Evolutionary conservation across 1,140 invertebrate genomes (phyloP), one percentile per base, ranked within the genome.

Genomic region (Drosophila gunungcola): DNA sequence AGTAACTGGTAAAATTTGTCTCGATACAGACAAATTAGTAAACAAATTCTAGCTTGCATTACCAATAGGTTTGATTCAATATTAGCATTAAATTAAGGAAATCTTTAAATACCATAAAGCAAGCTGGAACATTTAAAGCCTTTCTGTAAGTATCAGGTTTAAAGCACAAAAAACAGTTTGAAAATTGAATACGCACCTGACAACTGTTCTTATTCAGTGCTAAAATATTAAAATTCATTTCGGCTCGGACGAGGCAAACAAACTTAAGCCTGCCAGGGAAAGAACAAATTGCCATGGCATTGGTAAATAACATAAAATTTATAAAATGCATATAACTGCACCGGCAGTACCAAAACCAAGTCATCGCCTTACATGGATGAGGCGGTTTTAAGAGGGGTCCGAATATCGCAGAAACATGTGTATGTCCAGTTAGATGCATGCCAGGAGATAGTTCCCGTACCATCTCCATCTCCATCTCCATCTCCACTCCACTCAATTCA

Each of bases 261-360:
- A 39, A 45, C 52, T 39, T 5, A 3, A 3, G 39, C 34, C 39
- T 10, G n/a, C 11, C 32, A 25, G 41, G 25, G 12, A 41, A 53
- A 42, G 16, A 21, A 25, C 48, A 27, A 54, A 62, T 46, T 51
- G 11, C 34, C 16, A 36, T 16, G 25, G 12, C 43, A 51, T 38
- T 2, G 13, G 61, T 45, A 54, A 64, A 69, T 64, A 57, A 73
- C 68, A 67, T 75, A 82, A 88, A 82, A 85, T 81, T 55, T 42
- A 56, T 56, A 7, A 65, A 74, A 74, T 53, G 65, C 69, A 39
- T 13, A 42, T 38, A 21, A n/a, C n/a, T 32, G 58, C 13, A 52
- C 39, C 3, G 55, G 27, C 13, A 4, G 10, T 10, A n/a, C 21
- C 25, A 39, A 53, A 54, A 21, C 38, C 38, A 38, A 53, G 32